Evolutionary conservation across 2,888 invertebrate species (phyloP).

Genomic region (Drosophila conformis): DNA sequence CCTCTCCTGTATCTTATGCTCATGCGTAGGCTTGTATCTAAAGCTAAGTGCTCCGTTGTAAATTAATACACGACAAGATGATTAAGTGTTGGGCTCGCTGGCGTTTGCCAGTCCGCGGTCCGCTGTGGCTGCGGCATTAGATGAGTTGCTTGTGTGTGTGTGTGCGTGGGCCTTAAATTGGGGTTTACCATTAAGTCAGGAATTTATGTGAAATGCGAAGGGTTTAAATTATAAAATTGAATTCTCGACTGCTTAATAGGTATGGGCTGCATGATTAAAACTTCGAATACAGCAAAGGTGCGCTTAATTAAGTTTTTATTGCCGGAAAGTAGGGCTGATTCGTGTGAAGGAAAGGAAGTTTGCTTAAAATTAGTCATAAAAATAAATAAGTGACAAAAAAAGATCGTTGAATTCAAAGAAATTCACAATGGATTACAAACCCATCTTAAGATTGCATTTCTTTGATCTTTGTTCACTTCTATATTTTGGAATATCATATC

Average conservation of each 20-base stretch:
- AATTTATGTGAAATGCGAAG: conserved; percentile 25
- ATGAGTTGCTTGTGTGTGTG: conserved; percentile 13
- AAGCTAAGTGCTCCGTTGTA: conserved; percentile 1
- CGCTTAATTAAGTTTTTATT: not conserved
- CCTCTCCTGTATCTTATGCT: conserved; percentile 9
- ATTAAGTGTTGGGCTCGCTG: conserved; percentile 32
- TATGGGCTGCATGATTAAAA: not conserved
- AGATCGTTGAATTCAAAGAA: no score
- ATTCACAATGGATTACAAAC: not conserved
- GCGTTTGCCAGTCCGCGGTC: conserved; percentile 10
- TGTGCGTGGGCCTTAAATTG: conserved; percentile 9
- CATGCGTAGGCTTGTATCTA: conserved; percentile 1
- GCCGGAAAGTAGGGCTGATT: not conserved
- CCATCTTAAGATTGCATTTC: not conserved
- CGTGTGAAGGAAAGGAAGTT: not conserved
- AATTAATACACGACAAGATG: conserved; percentile 43
- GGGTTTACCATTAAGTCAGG: conserved; percentile 7
- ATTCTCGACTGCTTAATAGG: not conserved
- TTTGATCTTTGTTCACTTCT: not conserved
- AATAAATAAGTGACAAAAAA: not conserved
- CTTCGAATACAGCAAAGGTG: not conserved
- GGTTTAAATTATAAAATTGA: not conserved
- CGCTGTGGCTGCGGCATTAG: conserved; percentile 4
- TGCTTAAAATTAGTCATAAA: not conserved
- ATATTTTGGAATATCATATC: not conserved